These are phyloP conservation scores for Aphis gossypii DNA, from an alignment of 1,140 invertebrate genomes.

Conservation along the genomic window DNA sequence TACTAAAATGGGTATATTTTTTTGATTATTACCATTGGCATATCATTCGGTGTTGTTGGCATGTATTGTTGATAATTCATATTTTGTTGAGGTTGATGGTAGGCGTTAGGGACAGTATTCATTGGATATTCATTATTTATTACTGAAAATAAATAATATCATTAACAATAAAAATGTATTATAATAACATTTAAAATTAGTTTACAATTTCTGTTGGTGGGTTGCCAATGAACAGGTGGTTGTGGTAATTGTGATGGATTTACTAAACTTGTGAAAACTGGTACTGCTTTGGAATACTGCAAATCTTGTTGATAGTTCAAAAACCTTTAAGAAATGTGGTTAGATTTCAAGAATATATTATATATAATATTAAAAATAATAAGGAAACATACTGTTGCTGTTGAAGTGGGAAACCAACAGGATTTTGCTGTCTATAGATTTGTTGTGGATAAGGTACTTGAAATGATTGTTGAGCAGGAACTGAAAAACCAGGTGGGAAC, in stretches of 20 bases:
- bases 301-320: slow-evolving; percentile 42
- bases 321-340: slow-evolving; percentile 27
- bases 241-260: slow-evolving; percentile 50
- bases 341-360: neutral
- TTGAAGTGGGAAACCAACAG: neutral
- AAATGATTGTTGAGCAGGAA: slow-evolving; percentile 24
- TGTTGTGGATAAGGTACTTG: slow-evolving; percentile 1
- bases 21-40: slow-evolving; percentile 37
- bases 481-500: slow-evolving; percentile 4
- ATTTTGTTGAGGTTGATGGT: slow-evolving; percentile 23
- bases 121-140: neutral
- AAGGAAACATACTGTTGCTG: slow-evolving; percentile 21
- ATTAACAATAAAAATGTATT: neutral
- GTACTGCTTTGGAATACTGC: slow-evolving; percentile 19
- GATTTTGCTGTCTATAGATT: slow-evolving; percentile 31
- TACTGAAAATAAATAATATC: neutral
- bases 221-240: slow-evolving; percentile 49
- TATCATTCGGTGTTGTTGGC: neutral
- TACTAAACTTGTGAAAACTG: slow-evolving; percentile 27
- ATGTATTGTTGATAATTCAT: slow-evolving; percentile 25
- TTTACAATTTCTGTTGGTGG: slow-evolving; percentile 32
- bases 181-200: neutral
- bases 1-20: slow-evolving; percentile 13
- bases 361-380: neutral
- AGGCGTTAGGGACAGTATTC: neutral